Conservation (phyloP, 2,113 vertebrate genomes). For the Pungitius pungitius region DNA sequence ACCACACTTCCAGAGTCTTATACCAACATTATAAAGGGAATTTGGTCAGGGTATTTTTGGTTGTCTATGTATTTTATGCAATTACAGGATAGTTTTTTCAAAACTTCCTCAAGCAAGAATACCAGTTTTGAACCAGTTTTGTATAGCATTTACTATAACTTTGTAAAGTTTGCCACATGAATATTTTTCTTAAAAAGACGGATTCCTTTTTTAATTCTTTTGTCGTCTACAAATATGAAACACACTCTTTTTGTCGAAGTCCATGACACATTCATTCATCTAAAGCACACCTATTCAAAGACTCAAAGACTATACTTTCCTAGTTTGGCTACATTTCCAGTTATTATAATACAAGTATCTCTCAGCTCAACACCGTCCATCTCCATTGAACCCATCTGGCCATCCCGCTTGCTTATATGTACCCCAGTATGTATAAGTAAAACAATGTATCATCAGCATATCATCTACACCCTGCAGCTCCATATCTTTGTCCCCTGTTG, state of each 20-base stretch:
- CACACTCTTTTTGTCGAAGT: conserved; percentile 1
- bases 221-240: neutral
- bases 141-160: neutral
- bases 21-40: neutral
- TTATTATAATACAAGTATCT: conserved; percentile 6
- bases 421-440: conserved; percentile 51
- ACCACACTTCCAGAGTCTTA: neutral
- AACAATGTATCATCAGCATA: conserved; percentile 35
- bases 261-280: neutral
- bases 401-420: conserved; percentile 44
- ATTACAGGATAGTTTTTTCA: neutral
- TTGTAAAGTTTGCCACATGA: neutral
- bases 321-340: neutral
- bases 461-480: conserved; percentile 22
- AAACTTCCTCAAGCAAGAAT: neutral
- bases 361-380: conserved; percentile 15
- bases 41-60: neutral
- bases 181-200: neutral
- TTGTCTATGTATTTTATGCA: neutral
- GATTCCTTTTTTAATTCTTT: neutral
- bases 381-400: conserved; percentile 29
- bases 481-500: conserved; percentile 47
- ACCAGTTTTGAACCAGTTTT: neutral
- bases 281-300: neutral
- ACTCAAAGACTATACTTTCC: neutral